A percentile compares a stretch with the other conserved stretches of the same genome.
Conservation (phyloP, 2,113 vertebrate species). For the Channa maculata region DNA sequence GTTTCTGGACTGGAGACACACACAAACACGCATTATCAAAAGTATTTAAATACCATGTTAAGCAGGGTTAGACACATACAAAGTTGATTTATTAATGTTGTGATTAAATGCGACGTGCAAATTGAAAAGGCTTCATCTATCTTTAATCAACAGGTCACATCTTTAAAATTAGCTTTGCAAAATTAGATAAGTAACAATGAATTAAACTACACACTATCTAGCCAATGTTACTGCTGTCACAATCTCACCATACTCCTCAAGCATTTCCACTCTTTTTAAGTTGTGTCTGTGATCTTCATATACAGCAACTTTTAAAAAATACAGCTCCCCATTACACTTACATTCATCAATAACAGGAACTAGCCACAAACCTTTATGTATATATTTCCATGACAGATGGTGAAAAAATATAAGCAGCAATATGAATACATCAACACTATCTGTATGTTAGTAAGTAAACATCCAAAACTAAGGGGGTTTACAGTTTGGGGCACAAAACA, state of each 20-base stretch:
- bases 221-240: no score
- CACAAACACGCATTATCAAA: background rate
- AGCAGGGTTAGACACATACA: no score
- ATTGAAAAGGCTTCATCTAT: no score
- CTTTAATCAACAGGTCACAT: no score
- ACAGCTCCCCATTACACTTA: background rate
- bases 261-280: background rate
- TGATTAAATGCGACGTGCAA: no score
- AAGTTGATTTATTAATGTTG: no score
- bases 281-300: background rate
- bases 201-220: no score
- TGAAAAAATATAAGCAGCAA: background rate
- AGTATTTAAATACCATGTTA: background rate
- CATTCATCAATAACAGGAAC: background rate
- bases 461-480: background rate
- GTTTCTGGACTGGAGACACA: conserved; percentile 76
- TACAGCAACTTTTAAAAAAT: background rate
- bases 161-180: no score
- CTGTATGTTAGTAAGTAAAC: no score
- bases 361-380: background rate
- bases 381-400: background rate
- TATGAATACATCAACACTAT: background rate
- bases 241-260: background rate
- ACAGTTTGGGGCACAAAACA: background rate
- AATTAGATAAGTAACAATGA: no score